phyloP scores from a whole-genome alignment of 2,113 vertebrate genomes.

The Engystomops pustulosus region DNA sequence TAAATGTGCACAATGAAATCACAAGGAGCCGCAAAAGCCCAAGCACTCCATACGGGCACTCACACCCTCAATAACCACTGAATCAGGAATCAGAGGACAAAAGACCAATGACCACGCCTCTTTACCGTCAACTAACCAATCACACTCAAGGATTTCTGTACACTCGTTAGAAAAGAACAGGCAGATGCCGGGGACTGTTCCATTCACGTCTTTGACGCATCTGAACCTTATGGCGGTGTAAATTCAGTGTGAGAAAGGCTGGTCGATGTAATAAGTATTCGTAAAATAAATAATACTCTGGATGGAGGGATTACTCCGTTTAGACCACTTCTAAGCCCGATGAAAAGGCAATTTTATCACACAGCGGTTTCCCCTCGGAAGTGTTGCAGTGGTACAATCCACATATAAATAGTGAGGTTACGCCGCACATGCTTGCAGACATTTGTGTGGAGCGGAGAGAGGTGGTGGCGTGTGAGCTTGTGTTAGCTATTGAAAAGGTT shows the following conservation, averaged over 20 bases:
- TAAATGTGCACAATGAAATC: too few relatives aligned
- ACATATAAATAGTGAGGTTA: conserved; percentile 4
- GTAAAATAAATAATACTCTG: neutral
- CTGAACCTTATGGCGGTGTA: neutral
- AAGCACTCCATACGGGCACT: neutral
- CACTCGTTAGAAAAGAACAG: conserved; percentile 40
- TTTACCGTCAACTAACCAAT: neutral
- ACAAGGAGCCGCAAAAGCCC: too few relatives aligned
- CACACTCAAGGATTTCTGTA: neutral
- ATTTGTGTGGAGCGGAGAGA: neutral
- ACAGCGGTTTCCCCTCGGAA: neutral
- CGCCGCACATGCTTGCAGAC: conserved; percentile 31
- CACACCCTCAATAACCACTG: neutral
- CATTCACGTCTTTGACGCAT: neutral
- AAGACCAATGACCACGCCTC: conserved; percentile 11
- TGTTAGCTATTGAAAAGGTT: neutral
- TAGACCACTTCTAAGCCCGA: too few relatives aligned
- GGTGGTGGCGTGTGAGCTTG: neutral
- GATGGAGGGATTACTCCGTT: too few relatives aligned
- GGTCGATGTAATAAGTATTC: too few relatives aligned
- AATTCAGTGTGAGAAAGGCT: too few relatives aligned
- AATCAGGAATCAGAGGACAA: conserved; percentile 24
- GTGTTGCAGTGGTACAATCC: neutral
- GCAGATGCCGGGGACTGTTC: conserved; percentile 1
- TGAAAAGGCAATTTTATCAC: neutral